Percentiles rank a stretch among this genome's conserved stretches.
Evolutionary conservation across 2,113 vertebrate species (phyloP).

Genomic region (Dasyprocta punctata): DNA sequence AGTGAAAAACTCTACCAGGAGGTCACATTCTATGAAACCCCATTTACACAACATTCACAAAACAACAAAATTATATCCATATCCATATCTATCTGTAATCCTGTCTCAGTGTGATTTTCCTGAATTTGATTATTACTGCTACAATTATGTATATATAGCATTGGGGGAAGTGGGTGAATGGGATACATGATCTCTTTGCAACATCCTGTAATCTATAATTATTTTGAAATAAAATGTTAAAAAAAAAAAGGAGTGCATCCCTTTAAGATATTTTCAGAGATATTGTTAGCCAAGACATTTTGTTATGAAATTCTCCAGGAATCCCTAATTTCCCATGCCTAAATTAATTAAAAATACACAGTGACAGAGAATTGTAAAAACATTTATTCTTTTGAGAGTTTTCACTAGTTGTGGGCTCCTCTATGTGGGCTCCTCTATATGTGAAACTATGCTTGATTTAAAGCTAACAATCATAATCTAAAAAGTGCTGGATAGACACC

Average conservation of each 20-base stretch:
- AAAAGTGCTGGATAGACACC: not conserved
- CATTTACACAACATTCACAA: not conserved
- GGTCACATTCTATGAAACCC: not conserved
- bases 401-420: not conserved
- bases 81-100: not conserved
- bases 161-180: not conserved
- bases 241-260: no score
- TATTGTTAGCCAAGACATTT: constrained; percentile 22
- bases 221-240: no score
- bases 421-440: no score
- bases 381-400: not conserved
- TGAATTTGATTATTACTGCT: not conserved
- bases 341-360: constrained; percentile 4
- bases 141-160: not conserved
- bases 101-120: not conserved
- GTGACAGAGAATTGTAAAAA: not conserved
- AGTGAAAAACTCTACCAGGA: not conserved
- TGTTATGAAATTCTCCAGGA: not conserved
- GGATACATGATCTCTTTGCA: not conserved
- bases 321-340: not conserved
- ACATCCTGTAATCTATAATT: not conserved
- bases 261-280: constrained; percentile 29
- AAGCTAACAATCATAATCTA: not conserved
- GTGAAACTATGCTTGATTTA: not conserved
- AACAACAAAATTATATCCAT: not conserved